Evolutionary conservation across 92 coral and sea anemone species (phyloP), one percentile per base, ranked within the genome.

Genomic region (Virgularia gustaviana): DNA sequence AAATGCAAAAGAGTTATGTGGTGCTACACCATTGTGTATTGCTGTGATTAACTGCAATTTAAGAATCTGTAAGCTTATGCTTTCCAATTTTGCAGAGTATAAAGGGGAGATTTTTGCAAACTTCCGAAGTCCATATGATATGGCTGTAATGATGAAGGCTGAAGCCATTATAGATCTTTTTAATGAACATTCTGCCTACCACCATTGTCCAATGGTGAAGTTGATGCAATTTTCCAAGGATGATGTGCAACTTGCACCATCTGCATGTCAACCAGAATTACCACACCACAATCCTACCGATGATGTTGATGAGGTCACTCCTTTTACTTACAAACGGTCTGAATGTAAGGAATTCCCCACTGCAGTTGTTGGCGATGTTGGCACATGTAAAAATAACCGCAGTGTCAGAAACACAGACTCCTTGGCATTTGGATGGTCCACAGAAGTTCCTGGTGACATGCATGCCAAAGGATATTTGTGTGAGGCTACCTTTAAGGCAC

Each of bases 1-100:
- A 33, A 79, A 79, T 79, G 70, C 79, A 23, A 80, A 73, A 42
- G 85, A 80, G 65, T 59, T 31, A 36, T 79, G 85, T 72, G 79
- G 75, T 36, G 85, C 79, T 43, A 81, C 86, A 35, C 81, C 77
- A 51, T 51, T 75, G 63, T 70, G 51, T 2, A 54, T 75, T 30
- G 86, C 86, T 33, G 81, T 75, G 28, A 44, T 66, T 31, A 81
- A 75, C 24, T 65, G 62, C 16, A 55, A 75, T 49, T 30, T 62
- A 15, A 63, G 31, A n/a, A 4, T 63, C 12, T 63, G 71, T 63
- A n/a, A 63, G 11, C 49, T 63, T 63, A 9, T 63, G 6, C 5
- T 63, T 2, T 7, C 49, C 22, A 63, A 63, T 36, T 63, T 63
- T 18, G 71, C 71, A 7, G 71, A 65, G 45, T 65, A 0, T 43